phyloP scores from a whole-genome alignment of 2,888 invertebrate species.

The Parascotia fuliginaria region DNA sequence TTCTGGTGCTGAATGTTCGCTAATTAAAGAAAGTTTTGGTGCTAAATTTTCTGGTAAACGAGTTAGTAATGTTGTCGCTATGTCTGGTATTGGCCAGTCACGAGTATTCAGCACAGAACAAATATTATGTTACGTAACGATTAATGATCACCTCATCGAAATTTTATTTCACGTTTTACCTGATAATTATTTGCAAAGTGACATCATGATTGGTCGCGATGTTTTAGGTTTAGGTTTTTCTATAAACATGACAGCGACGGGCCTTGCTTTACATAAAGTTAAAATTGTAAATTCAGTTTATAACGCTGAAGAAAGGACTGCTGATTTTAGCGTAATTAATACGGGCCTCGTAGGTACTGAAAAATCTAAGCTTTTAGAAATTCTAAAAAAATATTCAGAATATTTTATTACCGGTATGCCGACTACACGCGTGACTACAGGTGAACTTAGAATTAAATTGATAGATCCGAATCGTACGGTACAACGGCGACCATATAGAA shows the following conservation, averaged over 20 bases:
- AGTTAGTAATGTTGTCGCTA: neutral
- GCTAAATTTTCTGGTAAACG: constrained; percentile 1
- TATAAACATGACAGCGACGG: neutral
- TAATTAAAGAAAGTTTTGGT: constrained; percentile 22
- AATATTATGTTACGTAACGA: neutral
- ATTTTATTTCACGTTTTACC: constrained; percentile 14
- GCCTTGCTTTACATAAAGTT: neutral
- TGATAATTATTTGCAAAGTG: constrained; percentile 5
- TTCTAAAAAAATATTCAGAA: neutral
- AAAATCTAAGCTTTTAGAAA: neutral
- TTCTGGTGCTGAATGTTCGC: constrained; percentile 12
- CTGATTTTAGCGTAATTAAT: neutral
- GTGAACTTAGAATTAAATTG: neutral
- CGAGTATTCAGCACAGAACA: neutral
- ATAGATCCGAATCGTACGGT: constrained; percentile 3
- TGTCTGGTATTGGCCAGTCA: constrained; percentile 3
- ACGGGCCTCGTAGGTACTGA: neutral
- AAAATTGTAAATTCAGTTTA: neutral
- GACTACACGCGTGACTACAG: neutral
- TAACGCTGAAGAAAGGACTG: no score
- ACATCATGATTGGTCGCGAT: constrained; percentile 9
- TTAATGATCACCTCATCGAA: constrained; percentile 1
- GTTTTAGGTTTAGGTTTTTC: neutral
- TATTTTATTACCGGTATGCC: constrained; percentile 4
- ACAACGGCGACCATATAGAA: constrained; percentile 9